Base-by-base conservation (phyloP, 2,888 invertebrate genomes). In the Malthinus seriepunctatus region DNA sequence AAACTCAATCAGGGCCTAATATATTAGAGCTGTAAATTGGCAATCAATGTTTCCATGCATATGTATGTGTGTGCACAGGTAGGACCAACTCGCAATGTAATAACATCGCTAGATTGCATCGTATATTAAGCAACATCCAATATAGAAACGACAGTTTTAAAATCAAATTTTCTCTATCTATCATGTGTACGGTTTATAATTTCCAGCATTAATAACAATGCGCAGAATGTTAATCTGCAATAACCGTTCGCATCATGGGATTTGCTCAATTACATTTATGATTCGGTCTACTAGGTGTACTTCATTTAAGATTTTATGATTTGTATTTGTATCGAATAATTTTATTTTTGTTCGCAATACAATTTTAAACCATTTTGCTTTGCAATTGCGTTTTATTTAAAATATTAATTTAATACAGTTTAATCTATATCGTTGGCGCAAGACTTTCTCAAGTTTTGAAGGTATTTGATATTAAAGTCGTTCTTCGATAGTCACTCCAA, bases 21-120 rank as follows among this genome's bases (percentile, higher is more conserved):
- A 79, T 79, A 79, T 80, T 80, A 79, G 77, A 78, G 78, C 77
- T 79, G 79, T 78, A 79, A 80, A 80, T 80, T 79, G 79, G 78
- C 79, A 79, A 79, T 80, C 80, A 79, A 79, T 79, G 79, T 79
- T 79, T 77, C 76, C 77, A 79, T 79, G 79, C 78, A 79, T 79
- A 78, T 78, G 78, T 76, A 79, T 78, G 76, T 64, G 58, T 65
- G 60, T 64, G 63, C 56, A 64, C 55, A 59, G 60, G 66, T 62
- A 63, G 62, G 56, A 62, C 62, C 60, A 66, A 66, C 71, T 70
- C 70, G 67, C 72, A 73, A 71, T 74, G 76, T 76, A 77, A 77
- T 78, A 78, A 78, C 77, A 75, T 76, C 77, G 74, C 74, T 77
- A 77, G 77, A 78, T 78, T 78, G 78, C 78, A 76, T 77, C 78